Base-by-base conservation (phyloP, 35 echinoderm and acorn worm genomes). In the Diadema setosum region DNA sequence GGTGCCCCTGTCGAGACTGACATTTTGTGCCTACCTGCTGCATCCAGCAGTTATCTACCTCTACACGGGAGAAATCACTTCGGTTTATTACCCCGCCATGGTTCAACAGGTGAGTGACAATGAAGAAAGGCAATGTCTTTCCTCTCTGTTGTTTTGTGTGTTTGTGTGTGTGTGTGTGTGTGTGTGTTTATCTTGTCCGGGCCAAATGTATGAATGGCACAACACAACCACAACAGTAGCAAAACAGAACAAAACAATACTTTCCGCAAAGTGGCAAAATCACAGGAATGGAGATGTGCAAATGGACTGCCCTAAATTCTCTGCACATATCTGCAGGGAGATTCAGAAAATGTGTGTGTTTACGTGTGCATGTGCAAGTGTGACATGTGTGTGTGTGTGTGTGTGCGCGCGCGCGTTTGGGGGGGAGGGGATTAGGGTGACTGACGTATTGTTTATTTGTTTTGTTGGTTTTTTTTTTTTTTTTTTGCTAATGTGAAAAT, bases 1-100 rank as follows among this genome's bases (percentile, higher is more conserved):
- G 89, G 57, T 69, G 11, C 89, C 89, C n/a, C 29, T 91, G 33
- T 63, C 58, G 12, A 17, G 89, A 1, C 24, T 91, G 29, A 91
- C 89, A 27, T 91, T 57, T 52, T 45, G 81, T 80, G 89, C 82
- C 2, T 91, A 91, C 57, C 82, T 91, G 0, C 45, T 91, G 0
- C 89, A 91, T 91, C 81, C 89, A 26, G 65, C 45, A 9, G 17
- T 91, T 17, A 78, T 91, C 2, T 84, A 46, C 40, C 18, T 74
- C 35, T 85, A 80, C 29, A 86, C 64, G 8, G 24, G 48, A 25
- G 65, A 49, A 1, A 12, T 37, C 3, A 26, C 57, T 25, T 42
- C 39, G 24, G 46, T 31, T 8, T 82, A 42, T 42, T 57, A 83
- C 52, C 55, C 31, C 21, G 69, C 87, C 11, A 37, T 60, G 12